phyloP scores from a whole-genome alignment of 2,888 invertebrate species.

The Phymatocera aterrima region DNA sequence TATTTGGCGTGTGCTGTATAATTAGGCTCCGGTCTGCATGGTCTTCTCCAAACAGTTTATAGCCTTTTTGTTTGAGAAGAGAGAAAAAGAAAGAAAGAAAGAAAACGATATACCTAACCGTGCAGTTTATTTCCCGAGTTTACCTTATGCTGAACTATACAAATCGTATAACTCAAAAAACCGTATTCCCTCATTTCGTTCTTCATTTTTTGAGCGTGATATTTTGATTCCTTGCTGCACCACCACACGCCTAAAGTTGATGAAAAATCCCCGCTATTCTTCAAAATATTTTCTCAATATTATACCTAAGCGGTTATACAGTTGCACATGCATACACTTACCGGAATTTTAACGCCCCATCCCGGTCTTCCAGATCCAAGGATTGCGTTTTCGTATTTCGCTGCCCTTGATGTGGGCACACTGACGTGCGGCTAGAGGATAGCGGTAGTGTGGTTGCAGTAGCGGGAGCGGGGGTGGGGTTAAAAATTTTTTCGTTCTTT shows the following conservation, averaged over 20 bases:
- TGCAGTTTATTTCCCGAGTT: no score
- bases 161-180: no score
- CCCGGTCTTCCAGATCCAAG: not conserved
- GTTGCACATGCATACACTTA: not conserved
- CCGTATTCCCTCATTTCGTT: no score
- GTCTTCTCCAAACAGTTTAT: constrained; percentile 50
- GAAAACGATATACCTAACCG: constrained; percentile 57
- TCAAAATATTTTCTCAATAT: no score
- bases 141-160: no score
- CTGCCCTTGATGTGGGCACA: not conserved
- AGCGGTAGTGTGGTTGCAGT: constrained; percentile 12
- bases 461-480: not conserved
- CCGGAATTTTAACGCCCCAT: not conserved
- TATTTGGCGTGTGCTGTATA: constrained; percentile 71
- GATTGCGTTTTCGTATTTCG: not conserved
- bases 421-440: not conserved
- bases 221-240: no score
- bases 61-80: constrained; percentile 31
- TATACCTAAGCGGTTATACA: no score
- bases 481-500: constrained; percentile 49
- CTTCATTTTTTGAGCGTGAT: no score
- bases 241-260: no score
- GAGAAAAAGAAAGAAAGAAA: not conserved
- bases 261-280: no score
- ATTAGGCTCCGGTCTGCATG: constrained; percentile 65